Conservation (phyloP, 2,888 invertebrate species). For the Dolichomitus sp. region DNA sequence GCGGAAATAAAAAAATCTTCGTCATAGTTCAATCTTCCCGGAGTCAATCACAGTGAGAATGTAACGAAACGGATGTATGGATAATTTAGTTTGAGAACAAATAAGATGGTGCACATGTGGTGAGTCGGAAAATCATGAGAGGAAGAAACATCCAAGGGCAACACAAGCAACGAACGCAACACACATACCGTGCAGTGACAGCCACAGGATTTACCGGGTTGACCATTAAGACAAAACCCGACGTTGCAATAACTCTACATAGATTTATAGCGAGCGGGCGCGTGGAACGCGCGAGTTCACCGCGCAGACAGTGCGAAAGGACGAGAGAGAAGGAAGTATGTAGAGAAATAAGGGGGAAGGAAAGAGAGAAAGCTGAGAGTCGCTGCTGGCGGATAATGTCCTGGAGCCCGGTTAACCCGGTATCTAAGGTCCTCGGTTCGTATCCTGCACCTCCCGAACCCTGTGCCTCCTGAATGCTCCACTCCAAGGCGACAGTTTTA, state of each 20-base stretch:
- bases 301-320: constrained; percentile 44
- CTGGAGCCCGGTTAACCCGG: constrained; percentile 58
- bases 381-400: constrained; percentile 60
- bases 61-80: neutral
- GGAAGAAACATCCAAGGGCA: constrained; percentile 56
- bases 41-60: neutral
- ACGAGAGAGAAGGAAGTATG: constrained; percentile 39
- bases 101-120: neutral
- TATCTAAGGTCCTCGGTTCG: constrained; percentile 59
- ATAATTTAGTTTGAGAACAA: neutral
- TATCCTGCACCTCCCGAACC: constrained; percentile 60
- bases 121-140: constrained; percentile 49
- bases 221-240: constrained; percentile 84
- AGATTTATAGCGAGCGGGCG: constrained; percentile 80
- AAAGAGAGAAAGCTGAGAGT: constrained; percentile 44
- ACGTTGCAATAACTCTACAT: constrained; percentile 83
- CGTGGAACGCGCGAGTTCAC: constrained; percentile 66
- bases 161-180: constrained; percentile 19
- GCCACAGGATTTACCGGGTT: constrained; percentile 81
- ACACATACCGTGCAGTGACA: constrained; percentile 69
- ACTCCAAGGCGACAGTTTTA: constrained; percentile 58
- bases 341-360: constrained; percentile 34
- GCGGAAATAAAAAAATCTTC: constrained; percentile 49
- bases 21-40: constrained; percentile 21
- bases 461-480: constrained; percentile 59